These are phyloP conservation scores for Lasioglossum baleicum DNA, from an alignment of 1,140 invertebrate genomes.

Conservation along the genomic window DNA sequence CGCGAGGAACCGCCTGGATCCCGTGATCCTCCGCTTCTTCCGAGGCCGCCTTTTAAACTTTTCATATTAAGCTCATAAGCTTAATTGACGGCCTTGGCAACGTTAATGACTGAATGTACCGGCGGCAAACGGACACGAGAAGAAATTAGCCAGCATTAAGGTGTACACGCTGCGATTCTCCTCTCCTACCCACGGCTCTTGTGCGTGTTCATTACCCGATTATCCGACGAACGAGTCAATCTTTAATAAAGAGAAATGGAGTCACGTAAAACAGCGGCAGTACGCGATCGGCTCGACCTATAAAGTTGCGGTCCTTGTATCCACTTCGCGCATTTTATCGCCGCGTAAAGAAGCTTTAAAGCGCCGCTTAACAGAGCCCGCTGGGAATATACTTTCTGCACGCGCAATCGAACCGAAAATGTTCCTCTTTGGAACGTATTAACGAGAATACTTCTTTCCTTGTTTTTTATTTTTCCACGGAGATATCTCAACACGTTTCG, in stretches of 20 bases:
- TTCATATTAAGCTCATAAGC: constrained; percentile 15
- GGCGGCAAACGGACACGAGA: background rate
- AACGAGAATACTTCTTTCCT: too few relatives aligned
- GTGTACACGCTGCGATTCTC: background rate
- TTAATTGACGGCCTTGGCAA: constrained; percentile 15
- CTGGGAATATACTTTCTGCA: background rate
- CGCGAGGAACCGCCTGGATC: background rate
- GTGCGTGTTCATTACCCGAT: background rate
- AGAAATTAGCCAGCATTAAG: constrained; percentile 4
- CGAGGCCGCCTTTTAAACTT: background rate
- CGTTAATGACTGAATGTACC: constrained; percentile 10
- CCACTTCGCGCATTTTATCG: background rate
- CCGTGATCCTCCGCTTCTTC: background rate
- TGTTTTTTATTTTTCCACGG: too few relatives aligned
- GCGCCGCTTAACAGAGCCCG: background rate
- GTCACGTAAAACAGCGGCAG: background rate
- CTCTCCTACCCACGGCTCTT: background rate
- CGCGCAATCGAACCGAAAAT: background rate
- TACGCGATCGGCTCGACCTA: background rate
- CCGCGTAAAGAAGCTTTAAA: background rate
- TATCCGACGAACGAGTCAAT: background rate
- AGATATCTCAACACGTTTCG: too few relatives aligned
- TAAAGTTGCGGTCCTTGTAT: background rate
- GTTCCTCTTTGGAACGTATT: too few relatives aligned
- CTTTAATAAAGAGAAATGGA: constrained; percentile 9